Evolutionary conservation across 2,797 vertebrate species (phyloP), one percentile per base, ranked within the genome.

Genomic region (Cirrhinus mrigala): DNA sequence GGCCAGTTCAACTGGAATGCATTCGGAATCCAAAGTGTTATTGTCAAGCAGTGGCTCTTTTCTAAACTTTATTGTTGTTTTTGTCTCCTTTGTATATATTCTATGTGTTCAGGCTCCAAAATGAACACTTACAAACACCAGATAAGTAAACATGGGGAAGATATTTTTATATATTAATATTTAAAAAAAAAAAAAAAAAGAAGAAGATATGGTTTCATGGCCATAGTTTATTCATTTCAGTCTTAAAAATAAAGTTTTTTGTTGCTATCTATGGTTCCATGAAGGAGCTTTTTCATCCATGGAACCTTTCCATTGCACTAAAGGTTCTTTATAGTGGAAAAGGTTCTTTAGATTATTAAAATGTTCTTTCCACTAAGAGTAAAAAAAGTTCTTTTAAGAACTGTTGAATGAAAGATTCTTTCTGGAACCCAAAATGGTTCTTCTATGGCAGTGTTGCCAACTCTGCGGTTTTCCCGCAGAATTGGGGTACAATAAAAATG

Each of bases 1-100:
- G 46, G 20, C 44, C 58, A 54, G 46, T n/a, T 29, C 27, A 44
- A 76, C 73, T 50, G 71, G 20, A 76, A 66, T 83, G 24, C 27
- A 66, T 54, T 24, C 5, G 1, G 44, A 40, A 76, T 66, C 27
- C 22, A 83, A 75, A 18, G 1, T 64, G 27, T 8, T 76, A 27
- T 46, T 50, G 24, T 33, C 6, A 73, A 73, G 18, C n/a, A 50
- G 18, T 46, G 29, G 22, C 75, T 11, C 20, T 77, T 56, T 76
- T 74, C 1, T 18, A 27, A 64, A 16, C 24, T 27, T 22, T 44
- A 22, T 22, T 24, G 1, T 14, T 15, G 12, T 37, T 71, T 27
- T 11, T 37, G 7, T 22, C 18, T 75, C 10, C 0, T 22, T 1
- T 75, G 18, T 33, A 27, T 33, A 29, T 16, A 56, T n/a, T 66